Evolutionary conservation across 2,113 vertebrate species (phyloP), one percentile per base, ranked within the genome.

Genomic region (Ochotona princeps): DNA sequence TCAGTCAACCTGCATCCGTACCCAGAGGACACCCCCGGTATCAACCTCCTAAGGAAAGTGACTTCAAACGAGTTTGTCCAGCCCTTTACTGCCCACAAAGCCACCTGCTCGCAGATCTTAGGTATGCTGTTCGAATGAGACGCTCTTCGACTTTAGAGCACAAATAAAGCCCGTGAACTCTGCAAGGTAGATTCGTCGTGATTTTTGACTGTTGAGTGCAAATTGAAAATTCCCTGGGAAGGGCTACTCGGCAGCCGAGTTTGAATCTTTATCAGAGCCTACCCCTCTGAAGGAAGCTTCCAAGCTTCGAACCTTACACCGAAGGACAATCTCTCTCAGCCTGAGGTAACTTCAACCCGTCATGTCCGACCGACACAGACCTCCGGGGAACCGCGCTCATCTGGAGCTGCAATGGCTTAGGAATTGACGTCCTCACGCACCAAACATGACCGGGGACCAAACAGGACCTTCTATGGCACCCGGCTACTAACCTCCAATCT

Each of bases 401-500:
- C 12, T 47, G 15, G 26, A 17, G 28, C 21, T 32, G 61, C 70
- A 11, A 0, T 2, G 8, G n/a, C 6, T 63, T 17, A n/a, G 17
- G 2, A 25, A 69, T 2, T 35, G 32, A 35, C 15, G 6, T n/a
- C 67, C 21, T 26, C 23, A 60, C 0, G 61, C 30, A 21, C 5
- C 4, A 8, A 32, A 66, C 21, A 2, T 9, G 61, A 65, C 5
- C 11, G 8, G 0, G 25, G 20, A 25, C 10, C 0, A 0, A 30
- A 2, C 1, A 5, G 3, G 5, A n/a, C 10, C 2, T 0, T 18
- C 54, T 0, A 0, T 0, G 2, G 0, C 1, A 0, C 8, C 0
- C 0, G 0, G 8, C 4, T 12, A 0, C 2, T 17, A 0, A 0
- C 5, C 1, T 1, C 2, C 0, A 0, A 20, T 1, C 26, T 8